A percentile compares a stretch with the other conserved stretches of the same genome.
phyloP scores from a whole-genome alignment of 2,888 invertebrate species.

The Adela reaumurella region DNA sequence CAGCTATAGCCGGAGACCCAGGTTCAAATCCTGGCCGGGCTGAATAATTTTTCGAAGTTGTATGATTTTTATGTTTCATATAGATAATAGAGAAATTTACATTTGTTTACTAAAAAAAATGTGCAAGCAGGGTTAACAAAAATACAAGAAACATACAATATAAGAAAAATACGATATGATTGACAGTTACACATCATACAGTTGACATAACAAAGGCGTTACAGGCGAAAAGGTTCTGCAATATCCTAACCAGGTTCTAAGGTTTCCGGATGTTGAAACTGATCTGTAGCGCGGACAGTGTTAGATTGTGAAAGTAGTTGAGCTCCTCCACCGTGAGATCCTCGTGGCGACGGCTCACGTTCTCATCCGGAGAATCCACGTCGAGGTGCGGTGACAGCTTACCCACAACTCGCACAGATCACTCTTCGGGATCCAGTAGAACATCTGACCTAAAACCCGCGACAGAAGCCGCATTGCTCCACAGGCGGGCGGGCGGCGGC shows the following conservation, averaged over 20 bases:
- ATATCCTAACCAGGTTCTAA: conserved; percentile 57
- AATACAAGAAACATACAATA: no score
- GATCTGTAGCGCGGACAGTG: conserved; percentile 65
- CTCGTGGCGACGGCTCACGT: conserved; percentile 61
- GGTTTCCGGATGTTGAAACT: conserved; percentile 46
- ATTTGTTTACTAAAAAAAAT: no score
- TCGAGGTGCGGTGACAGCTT: conserved; percentile 75
- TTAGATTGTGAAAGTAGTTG: conserved; percentile 66
- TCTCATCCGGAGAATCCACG: conserved; percentile 64
- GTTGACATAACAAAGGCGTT: no score
- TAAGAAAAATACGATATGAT: no score
- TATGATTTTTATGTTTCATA: no score
- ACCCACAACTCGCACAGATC: conserved; percentile 77
- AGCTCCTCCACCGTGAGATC: conserved; percentile 66
- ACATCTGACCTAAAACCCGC: conserved; percentile 79
- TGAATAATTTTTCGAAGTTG: no score
- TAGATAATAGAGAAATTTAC: no score
- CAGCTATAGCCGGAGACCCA: no score
- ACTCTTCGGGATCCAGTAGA: conserved; percentile 69
- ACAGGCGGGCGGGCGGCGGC: no score
- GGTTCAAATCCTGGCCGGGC: no score
- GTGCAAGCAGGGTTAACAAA: no score
- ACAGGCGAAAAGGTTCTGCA: conserved; percentile 51
- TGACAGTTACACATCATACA: no score
- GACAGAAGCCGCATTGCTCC: conserved; percentile 54